Percentiles rank a stretch among this genome's conserved stretches.
These are phyloP conservation scores for Alitta virens DNA, from an alignment of 2,888 invertebrate genomes.

Conservation along the genomic window DNA sequence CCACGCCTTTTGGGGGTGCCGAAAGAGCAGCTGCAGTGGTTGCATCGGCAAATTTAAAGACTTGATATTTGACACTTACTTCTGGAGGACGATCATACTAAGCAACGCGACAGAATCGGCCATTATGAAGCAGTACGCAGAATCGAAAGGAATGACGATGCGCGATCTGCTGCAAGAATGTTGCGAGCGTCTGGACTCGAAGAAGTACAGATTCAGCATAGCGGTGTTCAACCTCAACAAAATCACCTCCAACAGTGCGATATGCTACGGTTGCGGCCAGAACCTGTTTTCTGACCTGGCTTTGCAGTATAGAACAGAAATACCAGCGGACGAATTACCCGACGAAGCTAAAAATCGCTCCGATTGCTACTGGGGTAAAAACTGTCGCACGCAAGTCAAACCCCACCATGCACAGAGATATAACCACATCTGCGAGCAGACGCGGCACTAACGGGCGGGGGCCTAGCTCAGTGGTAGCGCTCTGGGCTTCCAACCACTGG, in stretches of 20 bases:
- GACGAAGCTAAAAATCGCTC: slow-evolving; percentile 38
- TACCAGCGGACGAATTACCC: slow-evolving; percentile 46
- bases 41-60: slow-evolving; percentile 50
- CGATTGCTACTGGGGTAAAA: slow-evolving; percentile 55
- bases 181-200: slow-evolving; percentile 36
- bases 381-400: slow-evolving; percentile 54
- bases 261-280: slow-evolving; percentile 49
- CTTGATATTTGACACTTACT: no score
- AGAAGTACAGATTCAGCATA: slow-evolving; percentile 34
- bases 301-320: slow-evolving; percentile 44
- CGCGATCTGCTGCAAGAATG: slow-evolving; percentile 40
- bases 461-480: no score
- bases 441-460: no score
- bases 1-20: slow-evolving; percentile 54
- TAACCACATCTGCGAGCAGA: slow-evolving; percentile 51
- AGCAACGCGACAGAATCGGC: no score
- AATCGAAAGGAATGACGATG: no score
- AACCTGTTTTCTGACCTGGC: slow-evolving; percentile 44
- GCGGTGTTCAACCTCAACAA: neutral
- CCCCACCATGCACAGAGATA: slow-evolving; percentile 48
- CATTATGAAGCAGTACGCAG: no score
- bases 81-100: no score
- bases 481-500: no score
- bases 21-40: slow-evolving; percentile 44
- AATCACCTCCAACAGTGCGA: slow-evolving; percentile 25